Evolutionary conservation across 2,797 vertebrate genomes (phyloP).

Genomic region (Mastacembelus armatus): DNA sequence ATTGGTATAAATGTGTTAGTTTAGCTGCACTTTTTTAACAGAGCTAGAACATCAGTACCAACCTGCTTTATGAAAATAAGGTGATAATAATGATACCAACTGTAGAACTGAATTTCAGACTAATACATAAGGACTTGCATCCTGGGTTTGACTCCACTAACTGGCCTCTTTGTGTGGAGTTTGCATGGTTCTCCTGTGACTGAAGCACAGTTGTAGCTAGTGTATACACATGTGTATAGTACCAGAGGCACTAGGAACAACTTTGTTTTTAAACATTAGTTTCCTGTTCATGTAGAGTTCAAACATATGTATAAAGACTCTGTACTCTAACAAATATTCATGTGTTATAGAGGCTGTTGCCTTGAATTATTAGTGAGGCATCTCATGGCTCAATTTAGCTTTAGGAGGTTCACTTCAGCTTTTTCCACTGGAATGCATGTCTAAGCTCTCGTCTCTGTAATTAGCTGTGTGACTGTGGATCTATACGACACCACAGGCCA

Average conservation of each 20-base stretch:
- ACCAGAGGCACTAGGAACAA: too few species aligned
- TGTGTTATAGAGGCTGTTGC: background rate
- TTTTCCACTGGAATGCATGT: slow-evolving; percentile 13
- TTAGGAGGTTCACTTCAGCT: slow-evolving; percentile 7
- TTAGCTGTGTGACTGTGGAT: slow-evolving; percentile 48
- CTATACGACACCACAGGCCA: slow-evolving; percentile 40
- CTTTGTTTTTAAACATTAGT: too few species aligned
- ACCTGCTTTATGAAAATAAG: background rate
- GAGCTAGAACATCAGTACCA: background rate
- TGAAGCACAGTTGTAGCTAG: too few species aligned
- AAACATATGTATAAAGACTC: background rate
- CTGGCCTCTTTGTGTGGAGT: background rate
- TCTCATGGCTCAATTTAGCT: slow-evolving; percentile 24
- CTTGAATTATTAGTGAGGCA: slow-evolving; percentile 1
- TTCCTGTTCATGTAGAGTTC: background rate
- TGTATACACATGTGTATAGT: too few species aligned
- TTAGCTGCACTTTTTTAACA: slow-evolving; percentile 10
- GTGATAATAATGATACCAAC: background rate
- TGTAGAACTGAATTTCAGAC: slow-evolving; percentile 2
- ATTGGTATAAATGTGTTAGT: slow-evolving; percentile 28
- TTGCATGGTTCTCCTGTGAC: slow-evolving; percentile 12
- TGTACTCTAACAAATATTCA: slow-evolving; percentile 14
- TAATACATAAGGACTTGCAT: background rate
- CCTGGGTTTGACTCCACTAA: background rate
- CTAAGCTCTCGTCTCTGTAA: slow-evolving; percentile 41